Evolutionary conservation across 2,797 vertebrate species (phyloP), one percentile per base, ranked within the genome.

Genomic region (Holocentrus rufus): DNA sequence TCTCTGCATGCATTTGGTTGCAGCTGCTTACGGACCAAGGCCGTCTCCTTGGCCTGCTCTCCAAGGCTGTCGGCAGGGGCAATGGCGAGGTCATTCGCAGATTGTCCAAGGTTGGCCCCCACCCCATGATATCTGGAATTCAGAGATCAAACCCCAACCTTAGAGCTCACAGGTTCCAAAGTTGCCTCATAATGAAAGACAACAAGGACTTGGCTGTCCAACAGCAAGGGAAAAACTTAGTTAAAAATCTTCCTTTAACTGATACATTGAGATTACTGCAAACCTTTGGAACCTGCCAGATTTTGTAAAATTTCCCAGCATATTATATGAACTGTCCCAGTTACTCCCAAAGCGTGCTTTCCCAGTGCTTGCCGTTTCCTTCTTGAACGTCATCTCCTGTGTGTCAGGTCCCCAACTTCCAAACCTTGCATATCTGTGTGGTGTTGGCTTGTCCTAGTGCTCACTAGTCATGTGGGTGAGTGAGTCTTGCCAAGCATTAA

Each of bases 61-160:
- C 84, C 82, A 85, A 76, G 69, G 85, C 87, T 8, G 66, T 87
- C 60, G 86, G 86, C 79, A 68, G 79, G 80, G 77, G 76, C 78
- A 78, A 68, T 76, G 30, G 54, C 53, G 82, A 89, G 79, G 68
- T 83, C 85, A 84, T 86, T 75, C 67, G 14, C 86, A 89, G 84
- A 82, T 82, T 92, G 87, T 91, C 90, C 7, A 91, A 93, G 91
- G 92, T 93, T 76, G 86, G 90, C 74, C 67, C 61, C 63, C 5
- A 44, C 59, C 57, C 56, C 57, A 68, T 88, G 81, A 77, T 68
- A 53, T 69, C 68, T 72, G 58, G 63, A 67, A 55, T 72, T 79
- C 65, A 73, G 42, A 68, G 77, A 49, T 79, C 72, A 69, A 66
- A 76, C 54, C 2, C 63, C 49, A 25, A 49, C 39, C 44, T 55